phyloP scores from a whole-genome alignment of 2,797 vertebrate genomes.

The Peromyscus eremicus region DNA sequence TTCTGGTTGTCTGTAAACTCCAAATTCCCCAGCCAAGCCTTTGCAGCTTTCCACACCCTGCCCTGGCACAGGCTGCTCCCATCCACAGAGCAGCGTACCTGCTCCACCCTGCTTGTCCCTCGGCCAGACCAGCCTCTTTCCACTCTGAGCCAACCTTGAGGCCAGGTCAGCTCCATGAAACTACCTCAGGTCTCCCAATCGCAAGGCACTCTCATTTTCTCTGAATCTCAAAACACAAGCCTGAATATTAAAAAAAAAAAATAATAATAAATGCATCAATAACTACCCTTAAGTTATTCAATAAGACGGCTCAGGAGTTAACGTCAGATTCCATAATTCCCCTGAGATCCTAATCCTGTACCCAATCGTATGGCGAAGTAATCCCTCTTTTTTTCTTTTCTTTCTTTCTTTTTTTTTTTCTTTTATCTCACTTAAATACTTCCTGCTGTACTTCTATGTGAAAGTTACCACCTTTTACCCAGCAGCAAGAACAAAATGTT shows the following conservation, averaged over 20 bases:
- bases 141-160: background rate
- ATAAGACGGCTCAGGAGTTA: constrained; percentile 46
- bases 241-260: constrained; percentile 3
- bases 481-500: constrained; percentile 75
- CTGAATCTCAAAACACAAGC: constrained; percentile 34
- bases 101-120: background rate
- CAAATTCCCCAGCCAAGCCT: background rate
- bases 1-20: background rate
- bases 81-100: background rate
- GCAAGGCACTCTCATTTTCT: background rate
- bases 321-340: constrained; percentile 65
- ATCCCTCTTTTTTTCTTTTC: background rate
- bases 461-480: constrained; percentile 71
- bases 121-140: background rate
- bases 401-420: background rate
- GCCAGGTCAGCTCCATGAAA: background rate
- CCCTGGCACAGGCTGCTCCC: background rate
- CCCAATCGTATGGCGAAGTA: constrained; percentile 45
- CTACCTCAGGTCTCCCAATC: background rate
- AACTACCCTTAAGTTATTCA: constrained; percentile 62
- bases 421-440: constrained; percentile 71
- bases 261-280: background rate
- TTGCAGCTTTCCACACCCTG: background rate
- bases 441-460: constrained; percentile 72
- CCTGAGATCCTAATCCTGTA: constrained; percentile 55